Conservation (phyloP, 2,797 vertebrate species). For the Cossypha caffra region DNA sequence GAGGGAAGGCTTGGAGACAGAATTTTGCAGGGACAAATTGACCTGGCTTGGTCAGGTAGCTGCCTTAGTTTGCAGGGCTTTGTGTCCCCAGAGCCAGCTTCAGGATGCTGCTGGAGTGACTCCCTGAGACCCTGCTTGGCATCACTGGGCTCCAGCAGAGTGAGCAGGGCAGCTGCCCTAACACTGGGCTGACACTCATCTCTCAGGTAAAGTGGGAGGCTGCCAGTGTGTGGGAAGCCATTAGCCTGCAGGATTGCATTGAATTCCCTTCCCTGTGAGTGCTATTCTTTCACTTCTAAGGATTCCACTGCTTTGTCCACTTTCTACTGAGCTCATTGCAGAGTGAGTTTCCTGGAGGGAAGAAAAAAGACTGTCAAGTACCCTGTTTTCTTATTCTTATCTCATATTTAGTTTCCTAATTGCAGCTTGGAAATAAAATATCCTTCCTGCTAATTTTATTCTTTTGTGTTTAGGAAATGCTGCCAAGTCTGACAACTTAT, state of each 20-base stretch:
- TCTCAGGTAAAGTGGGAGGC: not conserved
- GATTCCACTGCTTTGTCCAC: not conserved
- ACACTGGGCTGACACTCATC: not conserved
- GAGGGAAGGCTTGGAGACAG: not conserved
- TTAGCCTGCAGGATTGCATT: not conserved
- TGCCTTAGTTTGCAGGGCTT: not conserved
- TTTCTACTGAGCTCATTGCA: not conserved
- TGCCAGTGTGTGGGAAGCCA: not conserved
- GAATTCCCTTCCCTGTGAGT: not conserved
- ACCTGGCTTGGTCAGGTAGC: not conserved
- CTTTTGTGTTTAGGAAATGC: conserved; percentile 41
- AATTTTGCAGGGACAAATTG: not conserved
- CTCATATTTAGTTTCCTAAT: conserved; percentile 33
- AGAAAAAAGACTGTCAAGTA: not conserved
- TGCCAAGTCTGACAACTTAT: conserved; percentile 37
- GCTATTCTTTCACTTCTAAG: not conserved
- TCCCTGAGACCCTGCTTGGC: not conserved
- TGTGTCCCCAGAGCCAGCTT: not conserved
- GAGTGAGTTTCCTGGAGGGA: not conserved
- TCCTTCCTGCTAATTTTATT: conserved; percentile 51
- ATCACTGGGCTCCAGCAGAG: not conserved
- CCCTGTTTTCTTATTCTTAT: not conserved
- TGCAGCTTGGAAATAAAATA: conserved; percentile 44
- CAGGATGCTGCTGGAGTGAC: not conserved
- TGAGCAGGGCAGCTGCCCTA: rapidly evolving